These are phyloP conservation scores for Semicossyphus pulcher DNA, from an alignment of 2,113 vertebrate species.

Conservation along the genomic window DNA sequence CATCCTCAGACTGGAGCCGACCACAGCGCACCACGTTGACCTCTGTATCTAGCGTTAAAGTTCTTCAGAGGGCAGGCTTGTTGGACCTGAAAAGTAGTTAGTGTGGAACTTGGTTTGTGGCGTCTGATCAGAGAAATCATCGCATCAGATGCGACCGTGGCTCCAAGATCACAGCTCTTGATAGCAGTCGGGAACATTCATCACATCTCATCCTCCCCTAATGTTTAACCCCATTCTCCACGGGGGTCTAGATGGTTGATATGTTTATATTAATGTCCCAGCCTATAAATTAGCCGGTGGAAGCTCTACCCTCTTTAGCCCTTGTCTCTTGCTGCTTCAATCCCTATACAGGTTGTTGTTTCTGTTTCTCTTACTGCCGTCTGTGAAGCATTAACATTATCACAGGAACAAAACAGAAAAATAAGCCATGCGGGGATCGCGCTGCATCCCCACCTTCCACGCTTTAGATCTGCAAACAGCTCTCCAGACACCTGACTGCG, in stretches of 20 bases:
- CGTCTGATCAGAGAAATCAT: not conserved
- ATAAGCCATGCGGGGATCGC: not conserved
- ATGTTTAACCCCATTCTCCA: too few relatives aligned
- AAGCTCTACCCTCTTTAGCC: not conserved
- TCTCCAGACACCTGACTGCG: constrained; percentile 31
- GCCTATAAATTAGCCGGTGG: not conserved
- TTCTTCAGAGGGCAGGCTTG: not conserved
- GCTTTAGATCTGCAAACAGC: constrained; percentile 17
- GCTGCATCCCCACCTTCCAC: not conserved
- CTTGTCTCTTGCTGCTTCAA: not conserved
- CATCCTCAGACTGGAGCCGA: constrained; percentile 3
- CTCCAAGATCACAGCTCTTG: too few relatives aligned
- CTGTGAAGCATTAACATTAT: not conserved
- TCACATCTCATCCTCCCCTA: too few relatives aligned
- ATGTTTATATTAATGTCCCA: not conserved
- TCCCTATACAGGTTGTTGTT: not conserved
- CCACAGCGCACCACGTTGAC: constrained; percentile 8
- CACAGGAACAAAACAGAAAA: not conserved
- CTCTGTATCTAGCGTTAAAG: constrained; percentile 10
- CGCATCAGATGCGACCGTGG: too few relatives aligned
- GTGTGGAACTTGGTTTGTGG: not conserved
- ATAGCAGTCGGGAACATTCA: not conserved
- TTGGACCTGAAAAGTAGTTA: constrained; percentile 2
- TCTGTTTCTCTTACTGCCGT: not conserved
- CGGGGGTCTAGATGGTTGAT: too few relatives aligned